Evolutionary conservation across 2,113 vertebrate species (phyloP).

Genomic region (Caracal caracal): DNA sequence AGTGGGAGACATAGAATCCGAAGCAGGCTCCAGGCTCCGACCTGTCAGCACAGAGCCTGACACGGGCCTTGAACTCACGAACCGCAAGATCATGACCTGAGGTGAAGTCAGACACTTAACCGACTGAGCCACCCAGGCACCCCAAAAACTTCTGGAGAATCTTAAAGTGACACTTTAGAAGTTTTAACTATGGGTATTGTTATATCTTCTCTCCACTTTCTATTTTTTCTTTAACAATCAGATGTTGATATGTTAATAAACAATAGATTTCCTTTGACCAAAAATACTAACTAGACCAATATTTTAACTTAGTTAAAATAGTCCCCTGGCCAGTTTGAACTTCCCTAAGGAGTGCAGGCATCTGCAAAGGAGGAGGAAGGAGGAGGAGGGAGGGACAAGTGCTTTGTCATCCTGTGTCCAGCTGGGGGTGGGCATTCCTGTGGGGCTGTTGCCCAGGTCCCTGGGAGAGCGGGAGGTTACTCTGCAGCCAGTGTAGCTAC

Average conservation of each 20-base stretch:
- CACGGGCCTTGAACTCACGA: no score
- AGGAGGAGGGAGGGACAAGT: neutral
- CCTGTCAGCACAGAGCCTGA: no score
- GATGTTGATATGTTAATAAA: neutral
- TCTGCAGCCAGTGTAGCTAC: neutral
- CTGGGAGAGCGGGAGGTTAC: neutral
- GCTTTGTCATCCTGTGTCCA: neutral
- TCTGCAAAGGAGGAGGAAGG: neutral
- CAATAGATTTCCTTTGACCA: constrained; percentile 4
- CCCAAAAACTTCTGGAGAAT: neutral
- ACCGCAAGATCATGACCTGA: no score
- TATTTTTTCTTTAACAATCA: constrained; percentile 22
- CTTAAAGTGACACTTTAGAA: constrained; percentile 38
- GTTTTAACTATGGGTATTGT: neutral
- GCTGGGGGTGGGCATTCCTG: neutral
- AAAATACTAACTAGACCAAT: constrained; percentile 23
- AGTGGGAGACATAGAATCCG: no score
- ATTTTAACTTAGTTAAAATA: constrained; percentile 10
- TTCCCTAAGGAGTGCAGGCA: neutral
- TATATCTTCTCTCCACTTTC: neutral
- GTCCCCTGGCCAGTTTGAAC: neutral
- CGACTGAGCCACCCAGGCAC: no score
- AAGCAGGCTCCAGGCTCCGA: no score
- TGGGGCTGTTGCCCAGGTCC: neutral
- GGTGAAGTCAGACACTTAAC: no score